Evolutionary conservation across 2,888 invertebrate genomes (phyloP).

Genomic region (Buathra laborator): DNA sequence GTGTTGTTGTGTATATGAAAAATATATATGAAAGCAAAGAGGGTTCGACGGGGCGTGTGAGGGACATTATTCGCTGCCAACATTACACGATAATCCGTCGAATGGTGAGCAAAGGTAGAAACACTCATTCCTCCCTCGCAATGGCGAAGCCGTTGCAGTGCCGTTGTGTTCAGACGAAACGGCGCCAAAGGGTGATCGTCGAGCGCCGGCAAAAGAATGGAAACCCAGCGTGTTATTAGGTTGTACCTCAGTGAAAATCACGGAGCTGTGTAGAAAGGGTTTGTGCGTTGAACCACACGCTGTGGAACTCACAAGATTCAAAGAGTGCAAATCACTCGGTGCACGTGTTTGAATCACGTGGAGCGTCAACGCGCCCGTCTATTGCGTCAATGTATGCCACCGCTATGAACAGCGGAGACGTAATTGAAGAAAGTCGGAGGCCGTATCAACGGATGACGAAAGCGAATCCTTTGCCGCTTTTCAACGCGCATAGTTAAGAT

Average conservation of each 20-base stretch:
- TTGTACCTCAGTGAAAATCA: constrained; percentile 56
- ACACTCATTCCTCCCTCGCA: constrained; percentile 52
- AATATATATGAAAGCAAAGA: no score
- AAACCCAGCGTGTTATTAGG: constrained; percentile 63
- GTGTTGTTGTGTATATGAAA: no score
- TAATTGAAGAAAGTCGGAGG: constrained; percentile 11
- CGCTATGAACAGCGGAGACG: constrained; percentile 2
- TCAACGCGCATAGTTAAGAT: background rate
- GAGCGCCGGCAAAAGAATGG: constrained; percentile 57
- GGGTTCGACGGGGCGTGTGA: no score
- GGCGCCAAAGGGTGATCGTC: constrained; percentile 65
- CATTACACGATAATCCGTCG: constrained; percentile 64
- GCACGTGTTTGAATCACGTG: constrained; percentile 67
- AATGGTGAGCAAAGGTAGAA: constrained; percentile 51
- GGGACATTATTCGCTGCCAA: background rate
- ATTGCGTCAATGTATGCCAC: constrained; percentile 12
- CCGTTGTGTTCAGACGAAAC: constrained; percentile 48
- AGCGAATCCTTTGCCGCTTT: background rate
- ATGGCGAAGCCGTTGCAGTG: constrained; percentile 45
- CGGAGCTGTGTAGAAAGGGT: constrained; percentile 43
- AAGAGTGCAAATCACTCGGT: constrained; percentile 58
- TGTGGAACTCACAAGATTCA: constrained; percentile 56
- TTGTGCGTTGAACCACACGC: constrained; percentile 13
- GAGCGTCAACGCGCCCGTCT: constrained; percentile 42
- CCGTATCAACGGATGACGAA: background rate